phyloP scores from a whole-genome alignment of 2,113 vertebrate species.

The Onychorhynchus coronatus region DNA sequence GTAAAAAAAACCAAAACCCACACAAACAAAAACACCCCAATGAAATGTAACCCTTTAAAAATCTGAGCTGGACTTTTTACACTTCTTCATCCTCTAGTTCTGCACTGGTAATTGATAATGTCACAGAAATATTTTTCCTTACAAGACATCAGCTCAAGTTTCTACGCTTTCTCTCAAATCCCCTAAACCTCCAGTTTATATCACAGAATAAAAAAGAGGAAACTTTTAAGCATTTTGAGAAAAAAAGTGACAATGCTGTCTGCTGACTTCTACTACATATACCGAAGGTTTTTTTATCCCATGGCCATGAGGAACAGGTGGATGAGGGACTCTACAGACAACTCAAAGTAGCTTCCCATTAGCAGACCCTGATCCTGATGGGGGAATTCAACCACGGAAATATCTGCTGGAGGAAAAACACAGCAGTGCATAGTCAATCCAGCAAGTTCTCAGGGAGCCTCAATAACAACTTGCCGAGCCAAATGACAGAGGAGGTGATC shows the following conservation, averaged over 20 bases:
- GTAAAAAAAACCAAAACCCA: not conserved
- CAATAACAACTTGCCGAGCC: accelerated
- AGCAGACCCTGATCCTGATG: not conserved
- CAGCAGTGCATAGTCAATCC: not conserved
- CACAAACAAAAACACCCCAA: not conserved
- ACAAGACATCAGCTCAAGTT: not conserved
- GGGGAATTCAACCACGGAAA: not conserved
- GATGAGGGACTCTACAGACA: not conserved
- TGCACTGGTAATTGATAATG: not conserved
- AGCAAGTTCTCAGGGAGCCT: not conserved
- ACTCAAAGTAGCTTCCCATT: not conserved
- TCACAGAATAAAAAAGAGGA: not conserved
- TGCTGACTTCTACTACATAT: not conserved
- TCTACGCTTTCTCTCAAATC: not conserved
- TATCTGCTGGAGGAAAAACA: not conserved
- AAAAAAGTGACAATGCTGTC: not conserved
- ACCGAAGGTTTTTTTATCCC: not conserved
- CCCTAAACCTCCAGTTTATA: not conserved
- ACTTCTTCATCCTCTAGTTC: not conserved
- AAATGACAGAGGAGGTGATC: not conserved
- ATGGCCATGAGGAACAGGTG: not conserved
- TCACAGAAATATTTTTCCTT: not conserved
- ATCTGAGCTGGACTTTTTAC: not conserved
- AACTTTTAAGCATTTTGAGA: not conserved
- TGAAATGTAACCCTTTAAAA: not conserved